These are phyloP conservation scores for Agrypnus murinus DNA, from an alignment of 2,888 invertebrate species.

Conservation along the genomic window DNA sequence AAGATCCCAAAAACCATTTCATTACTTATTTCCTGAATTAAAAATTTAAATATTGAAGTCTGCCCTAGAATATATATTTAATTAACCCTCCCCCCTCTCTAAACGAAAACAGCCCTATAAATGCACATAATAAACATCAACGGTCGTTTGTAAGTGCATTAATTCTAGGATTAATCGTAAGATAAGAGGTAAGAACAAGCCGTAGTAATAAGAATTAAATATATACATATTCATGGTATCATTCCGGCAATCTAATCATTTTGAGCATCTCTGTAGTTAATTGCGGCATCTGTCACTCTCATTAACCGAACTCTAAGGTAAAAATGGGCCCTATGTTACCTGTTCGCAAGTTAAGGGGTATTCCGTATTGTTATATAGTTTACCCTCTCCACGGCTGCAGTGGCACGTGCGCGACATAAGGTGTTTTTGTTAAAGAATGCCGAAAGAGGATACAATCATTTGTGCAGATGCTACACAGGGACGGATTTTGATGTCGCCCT, in stretches of 20 bases:
- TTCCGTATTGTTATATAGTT: slow-evolving; percentile 36
- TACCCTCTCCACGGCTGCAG: slow-evolving; percentile 52
- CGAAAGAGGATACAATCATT: slow-evolving; percentile 58
- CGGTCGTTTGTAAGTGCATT: slow-evolving; percentile 50
- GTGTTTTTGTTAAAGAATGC: slow-evolving; percentile 67
- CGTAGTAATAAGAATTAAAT: slow-evolving; percentile 59
- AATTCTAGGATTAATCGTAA: slow-evolving; percentile 48
- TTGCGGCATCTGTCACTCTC: slow-evolving; percentile 68
- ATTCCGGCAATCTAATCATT: slow-evolving; percentile 63
- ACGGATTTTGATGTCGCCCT: slow-evolving; percentile 42
- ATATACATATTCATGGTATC: slow-evolving; percentile 66
- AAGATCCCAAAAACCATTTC: too few relatives aligned
- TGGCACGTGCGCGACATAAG: slow-evolving; percentile 66
- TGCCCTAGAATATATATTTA: too few relatives aligned
- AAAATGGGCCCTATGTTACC: slow-evolving; percentile 53
- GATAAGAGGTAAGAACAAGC: slow-evolving; percentile 50
- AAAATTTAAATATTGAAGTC: too few relatives aligned
- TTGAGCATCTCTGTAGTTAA: slow-evolving; percentile 63
- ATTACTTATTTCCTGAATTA: too few relatives aligned
- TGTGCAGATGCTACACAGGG: slow-evolving; percentile 61
- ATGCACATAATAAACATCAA: slow-evolving; percentile 41
- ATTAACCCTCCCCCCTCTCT: not conserved
- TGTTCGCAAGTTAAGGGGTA: slow-evolving; percentile 55
- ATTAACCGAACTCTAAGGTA: slow-evolving; percentile 57
- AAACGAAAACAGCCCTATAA: not conserved